Evolutionary conservation across 2,797 vertebrate species (phyloP).

Genomic region (Lithobates sylvaticus): DNA sequence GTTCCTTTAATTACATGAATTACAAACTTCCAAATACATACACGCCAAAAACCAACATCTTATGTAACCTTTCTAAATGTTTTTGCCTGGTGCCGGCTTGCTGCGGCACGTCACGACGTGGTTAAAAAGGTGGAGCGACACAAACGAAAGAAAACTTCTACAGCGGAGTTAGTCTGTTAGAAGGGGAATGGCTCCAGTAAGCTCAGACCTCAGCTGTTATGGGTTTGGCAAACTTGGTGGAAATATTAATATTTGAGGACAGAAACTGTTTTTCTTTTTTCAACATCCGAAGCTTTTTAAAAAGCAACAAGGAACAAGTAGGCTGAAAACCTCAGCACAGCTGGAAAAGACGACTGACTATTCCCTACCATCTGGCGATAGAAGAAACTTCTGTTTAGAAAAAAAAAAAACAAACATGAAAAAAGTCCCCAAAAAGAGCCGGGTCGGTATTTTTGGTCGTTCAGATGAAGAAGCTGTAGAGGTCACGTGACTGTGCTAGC

Average conservation of each 20-base stretch:
- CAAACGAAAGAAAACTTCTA: too few relatives aligned
- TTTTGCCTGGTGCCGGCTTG: too few relatives aligned
- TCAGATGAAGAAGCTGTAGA: constrained; percentile 73
- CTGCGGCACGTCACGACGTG: too few relatives aligned
- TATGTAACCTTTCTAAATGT: too few relatives aligned
- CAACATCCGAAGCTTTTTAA: constrained; percentile 6
- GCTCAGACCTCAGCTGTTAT: constrained; percentile 5
- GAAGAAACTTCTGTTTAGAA: constrained; percentile 78
- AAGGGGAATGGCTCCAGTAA: neutral
- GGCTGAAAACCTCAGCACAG: constrained; percentile 74
- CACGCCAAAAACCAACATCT: too few relatives aligned
- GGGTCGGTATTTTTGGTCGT: constrained; percentile 73
- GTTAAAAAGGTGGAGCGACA: too few relatives aligned
- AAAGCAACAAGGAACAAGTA: constrained; percentile 63
- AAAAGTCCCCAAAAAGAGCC: constrained; percentile 72
- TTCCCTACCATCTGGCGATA: constrained; percentile 78
- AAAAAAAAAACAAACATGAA: constrained; percentile 65
- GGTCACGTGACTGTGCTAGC: constrained; percentile 70
- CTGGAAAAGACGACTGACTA: constrained; percentile 75
- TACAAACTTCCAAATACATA: too few relatives aligned
- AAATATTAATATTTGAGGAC: constrained; percentile 38
- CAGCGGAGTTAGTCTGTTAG: too few relatives aligned
- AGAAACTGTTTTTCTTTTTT: constrained; percentile 7
- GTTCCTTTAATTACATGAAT: too few relatives aligned
- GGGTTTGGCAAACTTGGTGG: neutral